These are phyloP conservation scores for Hypena proboscidalis DNA, from an alignment of 2,888 invertebrate species.

Conservation along the genomic window DNA sequence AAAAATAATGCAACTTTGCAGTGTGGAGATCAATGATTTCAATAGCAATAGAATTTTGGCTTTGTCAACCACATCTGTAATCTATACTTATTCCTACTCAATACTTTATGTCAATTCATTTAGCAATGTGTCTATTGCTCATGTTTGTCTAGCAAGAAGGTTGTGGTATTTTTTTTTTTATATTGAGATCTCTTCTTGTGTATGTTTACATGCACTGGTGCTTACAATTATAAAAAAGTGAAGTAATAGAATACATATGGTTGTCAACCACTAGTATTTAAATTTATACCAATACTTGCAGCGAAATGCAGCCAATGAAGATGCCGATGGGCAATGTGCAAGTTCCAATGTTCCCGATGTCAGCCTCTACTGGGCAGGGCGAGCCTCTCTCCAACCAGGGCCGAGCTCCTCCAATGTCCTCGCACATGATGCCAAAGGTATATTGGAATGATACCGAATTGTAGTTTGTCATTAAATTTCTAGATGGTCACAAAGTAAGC, in stretches of 20 bases:
- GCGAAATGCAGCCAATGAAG: constrained; percentile 87
- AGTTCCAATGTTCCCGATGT: constrained; percentile 89
- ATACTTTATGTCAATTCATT: too few species aligned
- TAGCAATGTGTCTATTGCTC: too few species aligned
- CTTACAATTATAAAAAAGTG: background rate
- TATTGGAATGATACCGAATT: background rate
- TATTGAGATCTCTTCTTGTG: too few species aligned
- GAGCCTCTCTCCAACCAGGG: constrained; percentile 70
- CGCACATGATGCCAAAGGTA: constrained; percentile 88
- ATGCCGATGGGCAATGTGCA: constrained; percentile 86
- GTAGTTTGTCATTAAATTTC: too few species aligned
- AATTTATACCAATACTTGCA: constrained; percentile 55
- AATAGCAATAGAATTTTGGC: too few species aligned
- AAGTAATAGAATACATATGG: constrained; percentile 2
- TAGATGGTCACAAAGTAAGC: too few species aligned
- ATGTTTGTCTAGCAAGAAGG: too few species aligned
- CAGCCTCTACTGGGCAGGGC: constrained; percentile 72
- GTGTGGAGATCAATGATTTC: too few species aligned
- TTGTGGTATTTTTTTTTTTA: too few species aligned
- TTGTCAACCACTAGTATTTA: background rate
- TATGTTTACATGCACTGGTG: background rate
- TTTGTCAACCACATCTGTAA: too few species aligned
- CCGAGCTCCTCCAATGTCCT: constrained; percentile 81
- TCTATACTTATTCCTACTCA: too few species aligned
- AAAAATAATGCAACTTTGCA: too few species aligned